Percentiles rank a stretch among this genome's conserved stretches.
These are phyloP conservation scores for Sialia sialis DNA, from an alignment of 2,113 vertebrate species.

Conservation along the genomic window DNA sequence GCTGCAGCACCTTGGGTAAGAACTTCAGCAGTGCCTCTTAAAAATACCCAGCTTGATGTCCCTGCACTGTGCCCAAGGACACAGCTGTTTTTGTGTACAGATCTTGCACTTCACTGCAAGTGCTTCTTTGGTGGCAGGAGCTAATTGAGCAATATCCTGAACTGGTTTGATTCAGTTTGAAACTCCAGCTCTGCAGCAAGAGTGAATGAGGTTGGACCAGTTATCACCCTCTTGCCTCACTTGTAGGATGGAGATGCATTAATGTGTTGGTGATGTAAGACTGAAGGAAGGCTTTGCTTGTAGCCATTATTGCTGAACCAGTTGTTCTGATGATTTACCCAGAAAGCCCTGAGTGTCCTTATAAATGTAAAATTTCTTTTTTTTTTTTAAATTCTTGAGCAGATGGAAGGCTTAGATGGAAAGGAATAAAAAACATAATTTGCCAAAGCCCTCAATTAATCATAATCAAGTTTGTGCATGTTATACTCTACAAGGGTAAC, in stretches of 20 bases:
- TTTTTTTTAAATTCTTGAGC: neutral
- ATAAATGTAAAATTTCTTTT: constrained; percentile 14
- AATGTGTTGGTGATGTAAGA: neutral
- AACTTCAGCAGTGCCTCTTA: neutral
- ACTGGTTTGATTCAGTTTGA: neutral
- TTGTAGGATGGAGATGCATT: neutral
- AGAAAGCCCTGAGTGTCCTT: constrained; percentile 20
- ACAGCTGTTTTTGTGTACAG: neutral
- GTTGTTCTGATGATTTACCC: constrained; percentile 24
- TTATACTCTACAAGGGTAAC: constrained; percentile 50
- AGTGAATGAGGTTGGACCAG: neutral
- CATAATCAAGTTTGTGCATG: constrained; percentile 62
- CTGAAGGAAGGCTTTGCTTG: neutral
- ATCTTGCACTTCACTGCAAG: neutral
- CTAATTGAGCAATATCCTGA: neutral
- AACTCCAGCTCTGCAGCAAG: neutral
- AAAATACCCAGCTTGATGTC: neutral
- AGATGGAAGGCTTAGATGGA: constrained; percentile 58
- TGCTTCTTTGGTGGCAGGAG: neutral
- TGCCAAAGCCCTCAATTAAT: constrained; percentile 54
- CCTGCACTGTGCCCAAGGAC: neutral
- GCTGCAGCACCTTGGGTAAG: constrained; percentile 56
- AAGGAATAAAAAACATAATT: constrained; percentile 23
- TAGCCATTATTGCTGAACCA: neutral
- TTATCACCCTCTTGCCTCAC: neutral